Evolutionary conservation across 2,797 vertebrate genomes (phyloP).

Genomic region (Neostethus bicornis): DNA sequence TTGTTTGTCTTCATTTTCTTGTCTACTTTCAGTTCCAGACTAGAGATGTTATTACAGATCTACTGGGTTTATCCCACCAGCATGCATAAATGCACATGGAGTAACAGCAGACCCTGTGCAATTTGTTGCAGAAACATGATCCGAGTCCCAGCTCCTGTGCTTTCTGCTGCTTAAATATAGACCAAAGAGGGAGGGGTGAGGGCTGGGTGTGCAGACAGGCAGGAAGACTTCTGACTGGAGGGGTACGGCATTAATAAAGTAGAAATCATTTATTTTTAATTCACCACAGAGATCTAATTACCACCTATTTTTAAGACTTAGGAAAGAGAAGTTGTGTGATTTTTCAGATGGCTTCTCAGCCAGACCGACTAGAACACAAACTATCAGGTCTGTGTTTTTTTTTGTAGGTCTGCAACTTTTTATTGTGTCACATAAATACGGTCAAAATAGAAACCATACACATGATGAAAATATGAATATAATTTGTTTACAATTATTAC

Average conservation of each 20-base stretch:
- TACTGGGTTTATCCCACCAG: conserved; percentile 26
- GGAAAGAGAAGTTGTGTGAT: conserved; percentile 56
- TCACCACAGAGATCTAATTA: conserved; percentile 85
- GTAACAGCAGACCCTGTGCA: conserved; percentile 35
- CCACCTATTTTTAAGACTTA: conserved; percentile 82
- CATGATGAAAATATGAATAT: not conserved
- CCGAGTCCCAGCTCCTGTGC: conserved; percentile 41
- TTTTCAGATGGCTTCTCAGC: conserved; percentile 64
- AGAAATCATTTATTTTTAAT: conserved; percentile 90
- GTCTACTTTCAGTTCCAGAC: conserved; percentile 36
- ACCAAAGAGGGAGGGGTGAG: conserved; percentile 50
- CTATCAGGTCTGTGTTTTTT: not conserved
- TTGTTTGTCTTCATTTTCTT: conserved; percentile 21
- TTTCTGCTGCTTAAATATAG: conserved; percentile 72
- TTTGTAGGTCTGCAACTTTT: conserved; percentile 5
- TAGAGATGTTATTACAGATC: conserved; percentile 35
- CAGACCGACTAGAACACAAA: conserved; percentile 4
- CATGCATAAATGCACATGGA: conserved; percentile 20
- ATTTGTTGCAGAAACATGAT: conserved; percentile 72
- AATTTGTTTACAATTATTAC: not conserved
- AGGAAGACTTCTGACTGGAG: conserved; percentile 68
- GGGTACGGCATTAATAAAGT: conserved; percentile 82
- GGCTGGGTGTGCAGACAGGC: conserved; percentile 53
- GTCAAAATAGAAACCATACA: not conserved
- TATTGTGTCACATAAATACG: not conserved